Base-by-base conservation (phyloP, 1,140 invertebrate species). In the Drosophila nikananu region DNA sequence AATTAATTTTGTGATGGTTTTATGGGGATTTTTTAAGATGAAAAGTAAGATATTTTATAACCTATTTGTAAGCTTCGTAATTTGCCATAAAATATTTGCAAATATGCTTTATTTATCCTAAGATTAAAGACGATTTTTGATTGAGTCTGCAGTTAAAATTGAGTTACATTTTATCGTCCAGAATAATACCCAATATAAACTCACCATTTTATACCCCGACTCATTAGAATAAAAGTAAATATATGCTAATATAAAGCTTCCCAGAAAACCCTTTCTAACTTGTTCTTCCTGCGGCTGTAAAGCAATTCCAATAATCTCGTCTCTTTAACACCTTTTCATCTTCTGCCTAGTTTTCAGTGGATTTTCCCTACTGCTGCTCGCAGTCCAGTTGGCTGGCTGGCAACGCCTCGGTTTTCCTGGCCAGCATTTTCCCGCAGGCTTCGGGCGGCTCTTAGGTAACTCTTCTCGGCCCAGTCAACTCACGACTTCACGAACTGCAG, bases 401-500 rank as follows among this genome's bases (percentile, higher is more conserved):
- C 58, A 68, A 81, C 84, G 77, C 84, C 84, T 83, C 55, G 57
- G 21, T 83, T 80, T 87, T 61, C 41, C 39, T 21, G 46, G 27
- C 17, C 59, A 77, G 25, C 25, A 27, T 35, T 58, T 66, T 49
- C 48, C 48, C 52, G 19, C 4, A 37, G 52, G 51, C 27, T 32
- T 9, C 30, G 23, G 83, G 80, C 83, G 61, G 48, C 51, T 68
- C 77, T 87, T 89, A 89, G 81, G 84, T 87, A 87, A 87, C 84
- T 78, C 86, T 83, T 87, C 84, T 72, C 70, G 70, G 54, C 19
- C 57, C 17, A 65, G 37, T 23, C 21, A 65, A 23, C 75, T 89
- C 84, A 87, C 84, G 84, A 83, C 83, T 87, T 83, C 84, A 87
- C 83, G 83, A 87, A 89, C 54, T 83, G 48, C 54, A 15, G 51